Evolutionary conservation across 2,888 invertebrate species (phyloP).

Genomic region (Drosophila subsilvestris): DNA sequence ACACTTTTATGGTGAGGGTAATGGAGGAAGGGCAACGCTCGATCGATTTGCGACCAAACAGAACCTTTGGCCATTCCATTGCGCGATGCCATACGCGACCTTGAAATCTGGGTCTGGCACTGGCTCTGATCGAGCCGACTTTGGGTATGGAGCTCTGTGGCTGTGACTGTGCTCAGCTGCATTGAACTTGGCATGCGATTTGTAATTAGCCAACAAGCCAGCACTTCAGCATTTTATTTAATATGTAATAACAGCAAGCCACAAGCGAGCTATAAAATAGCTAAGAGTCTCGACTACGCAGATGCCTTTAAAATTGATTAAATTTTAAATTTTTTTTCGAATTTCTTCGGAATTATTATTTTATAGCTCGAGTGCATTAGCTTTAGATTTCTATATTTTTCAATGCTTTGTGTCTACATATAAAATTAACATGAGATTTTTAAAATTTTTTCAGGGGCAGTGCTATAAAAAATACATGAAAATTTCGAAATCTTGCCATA

Average conservation of each 20-base stretch:
- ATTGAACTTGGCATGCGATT: constrained; percentile 66
- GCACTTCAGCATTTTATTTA: constrained; percentile 29
- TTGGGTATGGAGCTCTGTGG: constrained; percentile 2
- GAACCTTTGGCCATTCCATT: not conserved
- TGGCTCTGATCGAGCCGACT: constrained; percentile 12
- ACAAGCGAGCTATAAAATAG: not conserved
- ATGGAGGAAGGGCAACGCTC: not conserved
- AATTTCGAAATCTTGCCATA: too few relatives aligned
- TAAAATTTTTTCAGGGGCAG: too few relatives aligned
- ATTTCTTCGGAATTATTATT: not conserved
- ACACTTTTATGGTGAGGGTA: too few relatives aligned
- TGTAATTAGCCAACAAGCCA: constrained; percentile 41
- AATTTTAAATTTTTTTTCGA: not conserved
- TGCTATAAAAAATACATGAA: too few relatives aligned
- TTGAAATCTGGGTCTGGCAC: not conserved
- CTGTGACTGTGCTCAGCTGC: constrained; percentile 47
- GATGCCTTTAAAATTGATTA: not conserved
- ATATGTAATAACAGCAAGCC: constrained; percentile 20
- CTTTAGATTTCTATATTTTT: too few relatives aligned
- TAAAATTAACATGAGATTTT: too few relatives aligned
- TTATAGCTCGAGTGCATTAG: not conserved
- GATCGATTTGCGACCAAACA: not conserved
- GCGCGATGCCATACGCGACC: not conserved
- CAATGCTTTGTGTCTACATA: too few relatives aligned
- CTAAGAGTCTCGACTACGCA: not conserved